Conservation (phyloP, 2,888 invertebrate species). For the Tolmerus cingulatus region DNA sequence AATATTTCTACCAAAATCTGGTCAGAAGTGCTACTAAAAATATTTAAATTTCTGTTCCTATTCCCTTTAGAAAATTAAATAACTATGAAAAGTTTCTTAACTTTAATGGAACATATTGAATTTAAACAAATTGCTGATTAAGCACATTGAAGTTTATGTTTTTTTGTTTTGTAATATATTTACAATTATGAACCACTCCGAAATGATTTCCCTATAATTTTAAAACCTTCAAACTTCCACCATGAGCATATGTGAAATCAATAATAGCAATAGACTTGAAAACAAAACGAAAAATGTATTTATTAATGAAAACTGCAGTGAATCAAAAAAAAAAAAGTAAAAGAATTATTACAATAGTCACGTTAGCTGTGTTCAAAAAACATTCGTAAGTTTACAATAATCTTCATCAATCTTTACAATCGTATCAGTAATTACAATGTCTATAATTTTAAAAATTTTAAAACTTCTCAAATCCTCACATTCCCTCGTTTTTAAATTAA, state of each 20-base stretch:
- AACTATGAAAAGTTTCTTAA: background rate
- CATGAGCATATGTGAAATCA: background rate
- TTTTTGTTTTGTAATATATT: background rate
- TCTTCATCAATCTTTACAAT: slow-evolving; percentile 8
- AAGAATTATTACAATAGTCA: slow-evolving; percentile 11
- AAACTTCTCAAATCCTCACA: slow-evolving; percentile 4
- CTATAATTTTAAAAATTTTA: slow-evolving; percentile 3
- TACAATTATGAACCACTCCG: background rate
- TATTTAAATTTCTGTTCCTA: background rate
- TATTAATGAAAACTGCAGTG: slow-evolving; percentile 13
- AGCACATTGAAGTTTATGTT: background rate
- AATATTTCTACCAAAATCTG: too few species aligned
- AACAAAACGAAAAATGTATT: slow-evolving; percentile 33
- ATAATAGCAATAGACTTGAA: background rate
- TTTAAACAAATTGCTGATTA: background rate
- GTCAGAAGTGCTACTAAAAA: background rate
- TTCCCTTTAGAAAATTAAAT: background rate
- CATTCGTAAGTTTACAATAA: background rate
- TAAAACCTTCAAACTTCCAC: background rate
- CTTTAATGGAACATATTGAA: background rate
- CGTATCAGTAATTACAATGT: slow-evolving; percentile 17
- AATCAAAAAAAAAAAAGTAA: background rate
- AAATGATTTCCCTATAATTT: background rate
- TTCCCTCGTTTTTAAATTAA: background rate
- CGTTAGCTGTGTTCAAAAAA: slow-evolving; percentile 13